Evolutionary conservation across 2,113 vertebrate genomes (phyloP).

Genomic region (Elachura formosa): DNA sequence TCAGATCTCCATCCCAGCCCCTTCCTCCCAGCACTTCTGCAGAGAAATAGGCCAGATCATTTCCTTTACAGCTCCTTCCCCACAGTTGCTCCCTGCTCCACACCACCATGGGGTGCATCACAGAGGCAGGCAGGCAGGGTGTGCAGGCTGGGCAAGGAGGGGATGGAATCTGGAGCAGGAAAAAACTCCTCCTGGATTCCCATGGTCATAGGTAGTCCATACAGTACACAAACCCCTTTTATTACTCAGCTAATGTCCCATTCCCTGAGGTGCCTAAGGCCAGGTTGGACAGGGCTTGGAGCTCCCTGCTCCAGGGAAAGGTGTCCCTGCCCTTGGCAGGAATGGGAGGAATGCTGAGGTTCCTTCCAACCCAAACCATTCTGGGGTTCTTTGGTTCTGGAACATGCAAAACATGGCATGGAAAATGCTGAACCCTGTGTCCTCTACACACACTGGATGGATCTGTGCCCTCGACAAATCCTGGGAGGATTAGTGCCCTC

Average conservation of each 20-base stretch:
- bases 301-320: background rate
- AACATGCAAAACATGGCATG: fast-evolving
- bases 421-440: background rate
- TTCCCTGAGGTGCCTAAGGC: background rate
- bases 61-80: background rate
- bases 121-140: background rate
- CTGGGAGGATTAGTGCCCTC: background rate
- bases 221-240: background rate
- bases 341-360: background rate
- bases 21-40: background rate
- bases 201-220: fast-evolving
- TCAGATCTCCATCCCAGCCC: background rate
- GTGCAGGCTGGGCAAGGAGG: background rate
- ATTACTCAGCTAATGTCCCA: background rate
- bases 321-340: background rate
- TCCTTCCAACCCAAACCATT: background rate
- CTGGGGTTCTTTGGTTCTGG: background rate
- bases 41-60: background rate
- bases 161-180: background rate
- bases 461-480: background rate
- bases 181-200: background rate
- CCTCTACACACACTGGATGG: background rate
- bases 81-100: background rate
- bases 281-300: background rate
- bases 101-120: background rate